Conservation (phyloP, 2,888 invertebrate genomes). For the Andrena minutula region DNA sequence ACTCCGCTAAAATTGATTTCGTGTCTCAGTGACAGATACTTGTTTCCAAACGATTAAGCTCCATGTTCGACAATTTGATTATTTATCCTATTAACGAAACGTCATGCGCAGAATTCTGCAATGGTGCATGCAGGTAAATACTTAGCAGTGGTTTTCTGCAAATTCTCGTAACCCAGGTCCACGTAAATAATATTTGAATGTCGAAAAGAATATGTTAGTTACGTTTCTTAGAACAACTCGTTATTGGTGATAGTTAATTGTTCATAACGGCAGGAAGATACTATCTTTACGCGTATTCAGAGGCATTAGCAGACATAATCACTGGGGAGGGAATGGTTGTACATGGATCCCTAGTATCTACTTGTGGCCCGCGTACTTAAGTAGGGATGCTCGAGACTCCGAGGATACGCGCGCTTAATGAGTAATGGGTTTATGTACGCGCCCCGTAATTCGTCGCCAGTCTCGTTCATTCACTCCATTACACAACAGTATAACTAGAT, state of each 20-base stretch:
- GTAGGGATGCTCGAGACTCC: background rate
- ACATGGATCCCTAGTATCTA: background rate
- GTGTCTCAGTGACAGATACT: too few species aligned
- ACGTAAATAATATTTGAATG: background rate
- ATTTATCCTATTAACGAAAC: too few species aligned
- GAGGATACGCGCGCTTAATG: conserved; percentile 11
- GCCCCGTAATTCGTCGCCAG: conserved; percentile 17
- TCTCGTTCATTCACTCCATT: conserved; percentile 17
- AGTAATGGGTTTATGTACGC: conserved; percentile 15
- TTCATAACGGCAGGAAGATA: background rate
- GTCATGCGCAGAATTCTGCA: too few species aligned
- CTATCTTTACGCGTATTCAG: background rate
- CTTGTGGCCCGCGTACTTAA: conserved; percentile 12
- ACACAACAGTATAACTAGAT: background rate
- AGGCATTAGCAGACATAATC: background rate
- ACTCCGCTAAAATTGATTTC: too few species aligned
- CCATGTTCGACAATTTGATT: too few species aligned
- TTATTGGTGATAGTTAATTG: background rate
- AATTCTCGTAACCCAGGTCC: too few species aligned
- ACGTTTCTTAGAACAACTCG: background rate
- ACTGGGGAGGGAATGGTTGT: background rate
- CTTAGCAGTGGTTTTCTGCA: too few species aligned
- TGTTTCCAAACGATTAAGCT: too few species aligned
- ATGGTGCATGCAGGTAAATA: too few species aligned
- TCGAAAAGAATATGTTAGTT: background rate